Evolutionary conservation across 2,797 vertebrate genomes (phyloP), one percentile per base, ranked within the genome.

Genomic region (Echeneis naucrates): DNA sequence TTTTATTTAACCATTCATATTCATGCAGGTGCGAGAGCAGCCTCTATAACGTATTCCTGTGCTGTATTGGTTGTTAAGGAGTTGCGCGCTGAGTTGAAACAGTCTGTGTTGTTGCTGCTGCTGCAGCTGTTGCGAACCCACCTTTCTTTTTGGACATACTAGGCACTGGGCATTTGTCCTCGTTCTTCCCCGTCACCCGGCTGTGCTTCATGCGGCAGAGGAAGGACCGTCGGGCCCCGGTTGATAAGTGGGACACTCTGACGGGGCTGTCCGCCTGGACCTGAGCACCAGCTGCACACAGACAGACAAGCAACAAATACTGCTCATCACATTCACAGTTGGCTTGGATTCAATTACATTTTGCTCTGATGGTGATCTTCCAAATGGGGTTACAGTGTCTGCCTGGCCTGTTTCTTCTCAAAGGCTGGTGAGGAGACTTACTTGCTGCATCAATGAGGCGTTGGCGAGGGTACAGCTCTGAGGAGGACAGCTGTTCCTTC

Each of bases 181-280:
- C 95, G 23, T 94, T 91, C 86, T 96, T 97, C 55, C 96, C 95
- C 0, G 93, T 89, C 75, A 94, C 93, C 44, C 92, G 94, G 73
- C 95, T 96, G 92, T 96, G 97, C 91, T 99, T 99, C 97, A 99
- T 98, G 70, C 97, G 95, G 89, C 97, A 99, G 93, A 98, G 97
- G 90, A 99, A 99, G 77, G 97, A 97, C 30, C 98, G 94, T 0
- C 97, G 91, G 8, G 97, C 96, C 69, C 98, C 98, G 0, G 96
- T 96, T 83, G 96, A 95, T 12, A 98, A 74, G 65, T 95, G 91
- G 21, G 94, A 93, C 1, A 92, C 90, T 59, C 93, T 94, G 1
- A 94, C 90, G 1, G 95, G 92, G 67, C 94, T 85, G 52, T 98
- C 97, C 0, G 95, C 93, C 91, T 95, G 96, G 52, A 97, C 95